phyloP scores from a whole-genome alignment of 2,797 vertebrate genomes.

The Falco berigora region DNA sequence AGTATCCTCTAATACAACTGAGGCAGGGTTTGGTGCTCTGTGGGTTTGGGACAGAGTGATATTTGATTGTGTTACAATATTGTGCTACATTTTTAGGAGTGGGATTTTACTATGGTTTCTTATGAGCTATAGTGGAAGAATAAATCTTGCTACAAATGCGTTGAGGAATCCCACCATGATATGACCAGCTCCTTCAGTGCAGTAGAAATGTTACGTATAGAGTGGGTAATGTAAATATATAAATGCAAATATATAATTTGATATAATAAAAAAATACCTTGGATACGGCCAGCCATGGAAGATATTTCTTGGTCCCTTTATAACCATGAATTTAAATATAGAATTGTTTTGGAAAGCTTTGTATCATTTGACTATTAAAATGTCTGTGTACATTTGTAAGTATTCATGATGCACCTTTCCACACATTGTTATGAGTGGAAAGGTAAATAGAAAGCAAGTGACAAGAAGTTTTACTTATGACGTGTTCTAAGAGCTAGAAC shows the following conservation, averaged over 20 bases:
- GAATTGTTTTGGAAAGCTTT: background rate
- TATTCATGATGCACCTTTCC: background rate
- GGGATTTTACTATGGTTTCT: background rate
- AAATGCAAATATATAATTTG: background rate
- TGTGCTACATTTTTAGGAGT: background rate
- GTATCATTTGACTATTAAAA: background rate
- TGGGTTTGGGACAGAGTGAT: background rate
- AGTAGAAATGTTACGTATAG: background rate
- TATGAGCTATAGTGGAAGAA: background rate
- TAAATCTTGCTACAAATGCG: background rate
- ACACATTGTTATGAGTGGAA: background rate
- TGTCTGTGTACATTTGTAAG: background rate
- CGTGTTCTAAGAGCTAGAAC: background rate
- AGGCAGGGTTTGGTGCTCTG: background rate
- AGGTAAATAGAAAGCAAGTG: background rate
- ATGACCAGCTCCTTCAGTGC: background rate
- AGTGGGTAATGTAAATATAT: background rate
- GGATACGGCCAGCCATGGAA: background rate
- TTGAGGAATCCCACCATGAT: background rate
- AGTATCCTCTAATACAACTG: background rate
- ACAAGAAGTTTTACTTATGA: background rate
- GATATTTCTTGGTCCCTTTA: background rate
- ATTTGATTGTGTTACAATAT: background rate
- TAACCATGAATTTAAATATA: background rate
- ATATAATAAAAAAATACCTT: background rate